These are phyloP conservation scores for Pongo pygmaeus DNA, from an alignment of 2,113 vertebrate genomes.

Conservation along the genomic window DNA sequence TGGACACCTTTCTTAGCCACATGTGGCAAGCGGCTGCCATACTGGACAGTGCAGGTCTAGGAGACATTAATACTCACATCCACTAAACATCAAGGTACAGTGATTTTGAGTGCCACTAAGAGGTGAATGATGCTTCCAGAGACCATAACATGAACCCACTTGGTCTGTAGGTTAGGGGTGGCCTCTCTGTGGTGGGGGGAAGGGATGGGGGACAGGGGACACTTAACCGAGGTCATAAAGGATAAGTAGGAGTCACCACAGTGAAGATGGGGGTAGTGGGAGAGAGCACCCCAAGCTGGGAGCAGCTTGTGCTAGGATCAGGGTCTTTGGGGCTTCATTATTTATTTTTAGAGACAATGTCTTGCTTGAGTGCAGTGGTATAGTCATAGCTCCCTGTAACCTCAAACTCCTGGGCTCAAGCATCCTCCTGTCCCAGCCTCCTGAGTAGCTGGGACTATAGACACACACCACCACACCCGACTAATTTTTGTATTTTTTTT, in stretches of 20 bases:
- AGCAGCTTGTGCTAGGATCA: not conserved
- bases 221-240: not conserved
- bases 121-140: not conserved
- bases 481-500: too few species aligned
- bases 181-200: not conserved
- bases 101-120: not conserved
- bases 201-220: not conserved
- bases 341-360: too few species aligned
- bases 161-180: not conserved
- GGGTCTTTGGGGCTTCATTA: not conserved
- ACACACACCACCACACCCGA: too few species aligned
- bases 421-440: too few species aligned
- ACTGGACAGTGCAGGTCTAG: not conserved
- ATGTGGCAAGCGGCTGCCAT: not conserved
- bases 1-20: not conserved
- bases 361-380: too few species aligned
- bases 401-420: too few species aligned
- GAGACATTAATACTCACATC: not conserved
- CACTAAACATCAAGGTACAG: not conserved
- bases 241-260: not conserved
- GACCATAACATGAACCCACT: fast-evolving
- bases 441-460: too few species aligned
- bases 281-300: not conserved
- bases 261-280: not conserved
- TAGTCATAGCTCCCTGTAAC: too few species aligned